Conservation (phyloP, 2,888 invertebrate genomes). For the Melieria picta region DNA sequence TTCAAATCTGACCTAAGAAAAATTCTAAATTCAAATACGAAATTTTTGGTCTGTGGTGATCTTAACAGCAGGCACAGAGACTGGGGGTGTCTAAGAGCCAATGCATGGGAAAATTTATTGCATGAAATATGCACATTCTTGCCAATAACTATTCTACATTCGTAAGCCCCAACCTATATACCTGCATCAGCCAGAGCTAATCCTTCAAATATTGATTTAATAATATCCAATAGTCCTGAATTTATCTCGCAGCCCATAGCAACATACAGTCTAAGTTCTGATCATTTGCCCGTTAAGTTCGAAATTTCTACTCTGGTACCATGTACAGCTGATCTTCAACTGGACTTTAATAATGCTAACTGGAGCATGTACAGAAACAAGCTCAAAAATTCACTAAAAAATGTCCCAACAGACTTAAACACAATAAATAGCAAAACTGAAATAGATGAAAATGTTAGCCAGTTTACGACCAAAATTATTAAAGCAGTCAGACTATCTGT, state of each 20-base stretch:
- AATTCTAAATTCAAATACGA: conserved; percentile 10
- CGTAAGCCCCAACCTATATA: conserved; percentile 11
- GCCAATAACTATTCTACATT: conserved; percentile 17
- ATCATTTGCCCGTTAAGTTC: conserved; percentile 21
- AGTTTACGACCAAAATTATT: background rate
- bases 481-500: conserved; percentile 2
- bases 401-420: background rate
- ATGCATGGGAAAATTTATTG: conserved; percentile 28
- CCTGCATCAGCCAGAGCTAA: conserved; percentile 6
- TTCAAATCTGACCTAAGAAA: conserved; percentile 30
- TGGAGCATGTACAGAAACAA: conserved; percentile 6
- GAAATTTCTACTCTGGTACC: background rate
- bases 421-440: background rate
- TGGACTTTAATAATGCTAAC: conserved; percentile 29
- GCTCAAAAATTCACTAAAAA: background rate
- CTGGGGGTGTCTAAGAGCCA: conserved; percentile 29
- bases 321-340: background rate
- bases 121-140: conserved; percentile 11
- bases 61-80: conserved; percentile 19
- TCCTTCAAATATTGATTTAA: conserved; percentile 15
- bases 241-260: conserved; percentile 15
- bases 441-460: background rate
- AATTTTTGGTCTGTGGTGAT: conserved; percentile 22
- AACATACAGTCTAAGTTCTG: conserved; percentile 19
- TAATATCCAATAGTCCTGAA: conserved; percentile 27